phyloP scores from a whole-genome alignment of 2,113 vertebrate species.

The Phyllostomus hastatus region DNA sequence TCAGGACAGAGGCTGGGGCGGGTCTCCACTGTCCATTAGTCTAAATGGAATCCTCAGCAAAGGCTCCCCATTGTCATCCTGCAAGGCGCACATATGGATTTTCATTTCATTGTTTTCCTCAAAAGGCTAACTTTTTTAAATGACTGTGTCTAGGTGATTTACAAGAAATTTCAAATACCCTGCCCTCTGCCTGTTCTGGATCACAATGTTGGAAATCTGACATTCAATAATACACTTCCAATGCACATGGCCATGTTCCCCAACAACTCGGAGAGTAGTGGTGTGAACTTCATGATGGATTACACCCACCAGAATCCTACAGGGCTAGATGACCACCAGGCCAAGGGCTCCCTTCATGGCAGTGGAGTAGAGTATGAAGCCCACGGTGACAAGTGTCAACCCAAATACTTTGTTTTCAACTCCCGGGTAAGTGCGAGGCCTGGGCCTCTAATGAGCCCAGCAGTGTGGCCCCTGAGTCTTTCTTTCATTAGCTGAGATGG shows the following conservation, averaged over 20 bases:
- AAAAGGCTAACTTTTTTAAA: background rate
- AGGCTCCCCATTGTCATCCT: background rate
- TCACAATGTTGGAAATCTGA: conserved; percentile 83
- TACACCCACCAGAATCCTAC: conserved; percentile 80
- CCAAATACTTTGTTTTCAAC: conserved; percentile 97
- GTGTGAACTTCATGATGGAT: conserved; percentile 86
- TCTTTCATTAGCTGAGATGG: conserved; percentile 36
- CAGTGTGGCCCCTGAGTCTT: background rate
- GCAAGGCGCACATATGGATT: background rate
- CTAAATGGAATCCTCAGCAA: background rate
- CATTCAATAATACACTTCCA: conserved; percentile 82
- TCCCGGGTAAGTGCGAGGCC: conserved; percentile 87
- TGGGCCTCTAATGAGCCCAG: background rate
- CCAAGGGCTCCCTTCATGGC: conserved; percentile 64
- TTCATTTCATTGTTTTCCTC: conserved; percentile 9
- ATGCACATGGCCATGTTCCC: conserved; percentile 73
- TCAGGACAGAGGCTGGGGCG: background rate
- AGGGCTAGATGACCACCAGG: conserved; percentile 69
- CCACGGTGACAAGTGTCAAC: conserved; percentile 88
- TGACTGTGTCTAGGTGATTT: conserved; percentile 88
- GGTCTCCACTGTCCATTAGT: background rate
- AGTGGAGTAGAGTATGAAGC: conserved; percentile 83
- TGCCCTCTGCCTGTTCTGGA: conserved; percentile 90
- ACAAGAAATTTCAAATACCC: conserved; percentile 95
- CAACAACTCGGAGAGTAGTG: conserved; percentile 79